Percentiles rank a stretch among this genome's conserved stretches.
These are phyloP conservation scores for Sceloporus undulatus DNA, from an alignment of 2,113 vertebrate genomes.

Conservation along the genomic window DNA sequence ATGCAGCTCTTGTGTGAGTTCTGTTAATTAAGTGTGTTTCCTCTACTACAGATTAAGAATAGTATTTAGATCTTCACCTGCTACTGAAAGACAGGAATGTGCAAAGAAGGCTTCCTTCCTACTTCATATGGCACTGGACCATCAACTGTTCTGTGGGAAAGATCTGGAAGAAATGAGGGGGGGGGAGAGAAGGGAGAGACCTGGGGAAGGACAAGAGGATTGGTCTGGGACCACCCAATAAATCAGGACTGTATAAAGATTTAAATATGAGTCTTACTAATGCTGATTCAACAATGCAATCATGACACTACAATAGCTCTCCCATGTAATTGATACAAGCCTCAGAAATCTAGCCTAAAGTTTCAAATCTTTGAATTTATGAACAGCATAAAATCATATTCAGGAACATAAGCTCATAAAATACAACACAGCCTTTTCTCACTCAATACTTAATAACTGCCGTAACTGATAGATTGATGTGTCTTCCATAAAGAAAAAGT, in stretches of 20 bases:
- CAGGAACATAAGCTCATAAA: constrained; percentile 22
- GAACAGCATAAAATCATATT: constrained; percentile 30
- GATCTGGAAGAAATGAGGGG: too few species aligned
- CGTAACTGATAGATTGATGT: constrained; percentile 5
- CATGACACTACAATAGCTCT: neutral
- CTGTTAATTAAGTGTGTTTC: too few species aligned
- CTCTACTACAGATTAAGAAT: too few species aligned
- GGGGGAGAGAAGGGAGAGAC: too few species aligned
- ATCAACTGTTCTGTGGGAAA: too few species aligned
- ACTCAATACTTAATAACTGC: constrained; percentile 33
- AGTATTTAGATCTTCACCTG: too few species aligned
- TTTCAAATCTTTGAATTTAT: constrained; percentile 38
- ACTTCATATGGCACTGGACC: too few species aligned
- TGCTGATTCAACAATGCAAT: neutral
- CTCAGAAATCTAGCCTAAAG: neutral
- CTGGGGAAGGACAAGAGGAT: too few species aligned
- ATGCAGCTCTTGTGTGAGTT: too few species aligned
- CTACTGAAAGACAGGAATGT: too few species aligned
- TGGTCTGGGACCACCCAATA: neutral
- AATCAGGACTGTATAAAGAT: neutral
- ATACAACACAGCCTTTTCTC: constrained; percentile 22
- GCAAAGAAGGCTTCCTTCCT: too few species aligned
- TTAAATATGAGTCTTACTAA: neutral
- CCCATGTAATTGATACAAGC: neutral
- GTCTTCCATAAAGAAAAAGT: constrained; percentile 15